Conservation (phyloP, 2,888 invertebrate species). For the Pardosa pseudoannulata region DNA sequence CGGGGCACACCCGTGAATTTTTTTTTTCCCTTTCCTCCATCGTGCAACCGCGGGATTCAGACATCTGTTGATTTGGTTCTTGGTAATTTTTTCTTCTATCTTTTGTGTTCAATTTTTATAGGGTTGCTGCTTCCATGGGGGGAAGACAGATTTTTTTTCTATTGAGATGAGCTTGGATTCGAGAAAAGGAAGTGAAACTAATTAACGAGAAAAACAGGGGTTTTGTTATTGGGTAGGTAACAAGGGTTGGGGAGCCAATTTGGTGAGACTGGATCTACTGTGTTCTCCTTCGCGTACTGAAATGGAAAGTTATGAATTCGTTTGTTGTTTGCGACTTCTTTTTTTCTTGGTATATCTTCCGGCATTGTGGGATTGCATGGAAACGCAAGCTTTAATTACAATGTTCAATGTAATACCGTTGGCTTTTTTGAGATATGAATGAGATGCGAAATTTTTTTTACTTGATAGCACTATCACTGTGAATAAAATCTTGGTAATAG, state of each 20-base stretch:
- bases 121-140: neutral
- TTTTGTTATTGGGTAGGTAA: neutral
- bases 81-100: neutral
- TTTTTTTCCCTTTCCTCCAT: too few relatives aligned
- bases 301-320: neutral
- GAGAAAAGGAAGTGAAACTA: constrained; percentile 2
- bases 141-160: neutral
- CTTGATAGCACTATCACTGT: too few relatives aligned
- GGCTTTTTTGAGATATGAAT: too few relatives aligned
- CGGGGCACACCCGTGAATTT: neutral
- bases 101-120: neutral
- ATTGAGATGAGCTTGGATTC: neutral
- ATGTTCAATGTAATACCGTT: too few relatives aligned
- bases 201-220: neutral
- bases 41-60: neutral
- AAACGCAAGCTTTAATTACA: too few relatives aligned
- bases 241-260: neutral
- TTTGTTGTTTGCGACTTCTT: too few relatives aligned
- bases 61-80: constrained; percentile 10
- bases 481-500: too few relatives aligned
- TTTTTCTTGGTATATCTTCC: too few relatives aligned
- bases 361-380: too few relatives aligned
- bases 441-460: too few relatives aligned
- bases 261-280: neutral
- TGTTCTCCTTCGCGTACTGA: neutral